Base-by-base conservation (phyloP, 2,888 invertebrate genomes). In the Lasiommata megera region DNA sequence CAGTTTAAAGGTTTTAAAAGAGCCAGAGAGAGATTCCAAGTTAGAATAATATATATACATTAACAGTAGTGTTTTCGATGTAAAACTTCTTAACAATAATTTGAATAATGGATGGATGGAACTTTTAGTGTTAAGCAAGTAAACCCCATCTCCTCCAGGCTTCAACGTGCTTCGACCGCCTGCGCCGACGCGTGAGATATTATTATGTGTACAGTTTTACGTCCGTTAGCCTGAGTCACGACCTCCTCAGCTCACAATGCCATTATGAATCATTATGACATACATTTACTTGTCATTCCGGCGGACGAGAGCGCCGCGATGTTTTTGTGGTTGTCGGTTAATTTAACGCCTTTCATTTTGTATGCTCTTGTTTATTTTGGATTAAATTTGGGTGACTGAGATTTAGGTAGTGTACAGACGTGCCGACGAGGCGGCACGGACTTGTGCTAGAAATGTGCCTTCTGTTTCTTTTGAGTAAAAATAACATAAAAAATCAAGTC, bases 181-280 rank as follows among this genome's bases (percentile, higher is more conserved):
- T n/a, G n/a, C n/a, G n/a, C n/a, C n/a, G n/a, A n/a, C n/a, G n/a
- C n/a, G n/a, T n/a, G n/a, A n/a, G n/a, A n/a, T 23, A 23, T 56
- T 56, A 50, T 59, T 55, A 54, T 51, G 58, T 54, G 60, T 56
- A 44, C 50, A 52, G 52, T 57, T 54, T 34, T 38, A 28, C 54
- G 58, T 61, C 54, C 61, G 61, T 48, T 57, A 51, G 52, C 8
- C 56, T 60, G 61, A 61, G 47, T 63, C 61, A 61, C 34, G 47
- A 36, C 23, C 29, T 36, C 44, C 43, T 36, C 37, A 16, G 14
- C 44, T 37, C 31, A 34, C 41, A 37, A 50, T 16, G 14, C 44
- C 47, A 51, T 31, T 18, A 43, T 63, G 63, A 63, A 44, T 63
- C 63, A 63, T 48, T 54, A 47, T 53, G 63, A 63, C 61, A 63